A percentile compares a stretch with the other conserved stretches of the same genome.
phyloP scores from a whole-genome alignment of 2,113 vertebrate species.

The Notothenia rossii region DNA sequence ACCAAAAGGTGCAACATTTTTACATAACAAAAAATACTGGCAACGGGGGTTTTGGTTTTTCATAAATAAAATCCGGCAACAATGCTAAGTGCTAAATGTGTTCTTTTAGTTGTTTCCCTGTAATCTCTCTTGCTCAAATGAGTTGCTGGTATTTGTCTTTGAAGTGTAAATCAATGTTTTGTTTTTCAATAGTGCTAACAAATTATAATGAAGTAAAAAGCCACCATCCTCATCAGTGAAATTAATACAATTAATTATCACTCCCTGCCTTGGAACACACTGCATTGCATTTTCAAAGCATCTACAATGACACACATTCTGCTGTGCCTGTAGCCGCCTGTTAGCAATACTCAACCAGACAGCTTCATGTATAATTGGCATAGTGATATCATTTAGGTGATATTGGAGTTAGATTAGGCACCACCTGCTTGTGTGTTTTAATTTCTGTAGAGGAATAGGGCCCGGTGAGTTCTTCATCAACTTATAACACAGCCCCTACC shows the following conservation, averaged over 20 bases:
- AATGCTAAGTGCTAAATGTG: too few relatives aligned
- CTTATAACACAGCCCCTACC: slow-evolving; percentile 48
- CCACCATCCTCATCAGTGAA: slow-evolving; percentile 75
- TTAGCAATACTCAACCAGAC: slow-evolving; percentile 65
- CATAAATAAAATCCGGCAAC: too few relatives aligned
- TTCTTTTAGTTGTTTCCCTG: background rate
- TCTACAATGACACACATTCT: slow-evolving; percentile 20
- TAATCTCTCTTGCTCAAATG: background rate
- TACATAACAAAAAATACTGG: too few relatives aligned
- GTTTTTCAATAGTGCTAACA: background rate
- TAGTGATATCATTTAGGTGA: slow-evolving; percentile 66
- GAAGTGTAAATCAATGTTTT: background rate
- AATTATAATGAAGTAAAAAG: background rate
- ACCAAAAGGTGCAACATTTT: too few relatives aligned
- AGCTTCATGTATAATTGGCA: slow-evolving; percentile 67
- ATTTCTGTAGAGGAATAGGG: slow-evolving; percentile 38
- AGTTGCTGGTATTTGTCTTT: background rate
- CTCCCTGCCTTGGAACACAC: slow-evolving; percentile 62
- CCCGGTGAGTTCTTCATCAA: slow-evolving; percentile 44
- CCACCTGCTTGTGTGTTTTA: slow-evolving; percentile 64
- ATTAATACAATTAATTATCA: slow-evolving; percentile 79
- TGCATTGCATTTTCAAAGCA: background rate
- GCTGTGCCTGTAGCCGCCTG: slow-evolving; percentile 59
- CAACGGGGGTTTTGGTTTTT: too few relatives aligned
- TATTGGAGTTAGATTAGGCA: slow-evolving; percentile 43